A percentile compares a stretch with the other conserved stretches of the same genome.
Conservation (phyloP, 2,888 invertebrate genomes). For the Eupithecia exiguata region DNA sequence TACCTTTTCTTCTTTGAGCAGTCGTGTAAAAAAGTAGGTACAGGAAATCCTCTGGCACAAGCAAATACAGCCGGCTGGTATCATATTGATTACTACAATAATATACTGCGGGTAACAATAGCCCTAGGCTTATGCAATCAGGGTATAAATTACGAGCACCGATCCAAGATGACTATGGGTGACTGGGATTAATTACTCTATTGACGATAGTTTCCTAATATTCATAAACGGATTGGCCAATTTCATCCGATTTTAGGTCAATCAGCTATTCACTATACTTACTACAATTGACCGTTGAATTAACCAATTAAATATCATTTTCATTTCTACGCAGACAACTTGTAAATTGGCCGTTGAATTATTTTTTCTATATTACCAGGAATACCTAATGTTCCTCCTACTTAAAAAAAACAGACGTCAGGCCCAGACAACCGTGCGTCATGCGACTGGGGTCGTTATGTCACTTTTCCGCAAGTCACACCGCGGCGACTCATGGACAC, state of each 20-base stretch:
- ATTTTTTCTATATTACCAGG: background rate
- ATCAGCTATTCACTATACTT: slow-evolving; percentile 11
- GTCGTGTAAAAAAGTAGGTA: too few species aligned
- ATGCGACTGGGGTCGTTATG: too few species aligned
- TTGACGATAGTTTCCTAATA: slow-evolving; percentile 42
- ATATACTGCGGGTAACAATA: slow-evolving; percentile 30
- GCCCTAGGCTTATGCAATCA: slow-evolving; percentile 34
- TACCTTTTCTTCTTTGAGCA: too few species aligned
- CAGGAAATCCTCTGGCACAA: background rate
- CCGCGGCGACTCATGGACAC: too few species aligned
- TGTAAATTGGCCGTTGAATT: background rate
- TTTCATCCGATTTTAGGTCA: slow-evolving; percentile 27
- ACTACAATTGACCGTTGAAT: background rate
- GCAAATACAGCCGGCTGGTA: background rate
- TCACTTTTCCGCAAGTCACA: too few species aligned
- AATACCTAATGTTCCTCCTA: background rate
- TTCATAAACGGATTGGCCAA: slow-evolving; percentile 37
- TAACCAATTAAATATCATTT: background rate
- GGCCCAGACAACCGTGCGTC: too few species aligned
- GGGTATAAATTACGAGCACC: slow-evolving; percentile 62
- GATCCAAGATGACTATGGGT: slow-evolving; percentile 59
- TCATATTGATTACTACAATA: background rate
- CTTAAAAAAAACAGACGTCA: background rate
- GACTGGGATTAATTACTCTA: slow-evolving; percentile 59
- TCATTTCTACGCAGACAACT: background rate